Conservation (phyloP, 2,797 vertebrate species). For the Octomys mimax region DNA sequence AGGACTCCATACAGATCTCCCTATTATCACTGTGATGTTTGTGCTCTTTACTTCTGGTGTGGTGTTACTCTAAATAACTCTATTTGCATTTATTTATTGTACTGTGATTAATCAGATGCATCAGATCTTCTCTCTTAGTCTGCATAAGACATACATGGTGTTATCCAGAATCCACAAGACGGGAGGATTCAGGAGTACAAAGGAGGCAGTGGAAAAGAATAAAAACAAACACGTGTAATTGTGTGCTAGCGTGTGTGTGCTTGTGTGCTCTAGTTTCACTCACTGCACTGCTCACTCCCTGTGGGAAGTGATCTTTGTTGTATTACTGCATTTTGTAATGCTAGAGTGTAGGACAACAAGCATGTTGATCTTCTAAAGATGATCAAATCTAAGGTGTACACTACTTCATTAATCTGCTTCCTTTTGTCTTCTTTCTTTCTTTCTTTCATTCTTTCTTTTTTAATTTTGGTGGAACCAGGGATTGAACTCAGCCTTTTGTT, state of each 20-base stretch:
- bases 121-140: slow-evolving; percentile 1
- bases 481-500: too few species aligned
- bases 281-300: background rate
- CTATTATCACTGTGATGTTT: background rate
- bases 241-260: background rate
- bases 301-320: slow-evolving; percentile 16
- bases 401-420: slow-evolving; percentile 40
- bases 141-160: background rate
- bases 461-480: too few species aligned
- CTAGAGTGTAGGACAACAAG: background rate
- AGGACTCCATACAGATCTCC: background rate
- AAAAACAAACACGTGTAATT: background rate
- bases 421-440: slow-evolving; percentile 25
- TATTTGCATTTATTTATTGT: background rate
- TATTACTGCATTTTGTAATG: slow-evolving; percentile 5
- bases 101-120: background rate
- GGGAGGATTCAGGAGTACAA: background rate
- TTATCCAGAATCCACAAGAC: background rate
- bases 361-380: background rate
- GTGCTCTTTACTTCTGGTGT: background rate
- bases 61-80: background rate
- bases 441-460: background rate
- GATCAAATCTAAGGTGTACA: background rate
- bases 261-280: background rate
- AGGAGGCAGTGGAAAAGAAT: slow-evolving; percentile 13